Base-by-base conservation (phyloP, 2,888 invertebrate genomes). In the Caenorhabditis sulstoni region DNA sequence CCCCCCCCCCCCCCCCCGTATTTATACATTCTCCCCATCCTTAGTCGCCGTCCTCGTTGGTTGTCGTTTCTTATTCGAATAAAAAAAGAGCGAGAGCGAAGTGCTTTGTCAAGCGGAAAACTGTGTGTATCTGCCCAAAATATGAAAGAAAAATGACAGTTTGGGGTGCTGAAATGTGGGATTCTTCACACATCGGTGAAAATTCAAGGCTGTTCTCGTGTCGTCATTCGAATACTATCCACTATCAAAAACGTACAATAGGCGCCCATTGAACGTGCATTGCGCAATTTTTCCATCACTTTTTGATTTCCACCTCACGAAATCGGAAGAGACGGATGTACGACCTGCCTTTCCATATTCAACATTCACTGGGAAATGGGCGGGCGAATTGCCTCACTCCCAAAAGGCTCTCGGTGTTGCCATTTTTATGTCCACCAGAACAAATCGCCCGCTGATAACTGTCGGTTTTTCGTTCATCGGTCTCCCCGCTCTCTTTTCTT, bases 91-190 rank as follows among this genome's bases (percentile, higher is more conserved):
- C 29, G 29, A 29, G 29, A 29, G 29, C 29, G 29, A 7, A 29
- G 39, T 64, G 73, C 57, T 73, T 64, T 14, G n/a, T 47, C 73
- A 73, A 50, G 73, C 73, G 64, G 49, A 44, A 73, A 62, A 37
- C 45, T 18, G 20, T 22, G 37, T 23, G 39, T 18, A 41, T 50
- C 29, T 3, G 29, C 29, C 29, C 29, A 7, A 29, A 29, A 29
- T 29, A 29, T 29, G 29, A 29, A 29, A 7, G 29, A 37, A 50
- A 44, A 22, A 45, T 70, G 70, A 70, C 61, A 70, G 45, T 70
- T 39, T 39, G 18, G 37, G 12, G 1, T 22, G 29, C 45, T 20
- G 29, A 29, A 20, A 53, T 68, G 47, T 35, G 29, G 22, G 47
- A 71, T 41, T 61, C 45, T 55, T 57, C 57, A 18, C 55, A 55